Percentiles rank a stretch among this genome's conserved stretches.
These are phyloP conservation scores for Urophycis tenuis DNA, from an alignment of 2,797 vertebrate genomes.

Conservation along the genomic window DNA sequence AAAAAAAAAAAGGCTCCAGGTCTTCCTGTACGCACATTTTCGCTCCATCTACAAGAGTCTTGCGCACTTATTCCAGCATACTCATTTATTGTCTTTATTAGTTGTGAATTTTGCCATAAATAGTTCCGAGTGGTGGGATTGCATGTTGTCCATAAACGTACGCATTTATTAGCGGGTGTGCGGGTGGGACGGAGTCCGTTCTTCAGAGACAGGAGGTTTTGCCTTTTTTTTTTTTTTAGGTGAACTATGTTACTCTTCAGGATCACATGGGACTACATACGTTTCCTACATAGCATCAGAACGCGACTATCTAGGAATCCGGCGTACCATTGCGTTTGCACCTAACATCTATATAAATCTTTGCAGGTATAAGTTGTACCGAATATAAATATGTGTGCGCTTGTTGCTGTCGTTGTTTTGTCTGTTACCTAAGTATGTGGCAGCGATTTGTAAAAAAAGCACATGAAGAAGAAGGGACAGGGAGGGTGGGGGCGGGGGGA, in stretches of 20 bases:
- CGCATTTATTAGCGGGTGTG: conserved; percentile 22
- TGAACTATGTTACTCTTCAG: conserved; percentile 21
- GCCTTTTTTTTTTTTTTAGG: conserved; percentile 25
- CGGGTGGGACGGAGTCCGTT: background rate
- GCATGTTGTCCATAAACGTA: conserved; percentile 16
- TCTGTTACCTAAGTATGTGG: background rate
- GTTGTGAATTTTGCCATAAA: conserved; percentile 42
- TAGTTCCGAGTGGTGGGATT: conserved; percentile 17
- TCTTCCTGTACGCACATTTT: conserved; percentile 34
- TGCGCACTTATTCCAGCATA: conserved; percentile 47
- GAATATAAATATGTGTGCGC: conserved; percentile 44
- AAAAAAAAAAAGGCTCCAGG: conserved; percentile 44
- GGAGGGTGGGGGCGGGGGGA: conserved; percentile 14
- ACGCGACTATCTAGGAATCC: background rate
- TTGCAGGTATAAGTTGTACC: conserved; percentile 33
- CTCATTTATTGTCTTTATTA: conserved; percentile 37
- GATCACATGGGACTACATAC: background rate
- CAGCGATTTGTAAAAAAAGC: conserved; percentile 2
- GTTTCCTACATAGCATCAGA: conserved; percentile 9
- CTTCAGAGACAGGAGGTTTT: conserved; percentile 39
- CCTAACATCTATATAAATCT: conserved; percentile 4
- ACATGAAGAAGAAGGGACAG: conserved; percentile 31
- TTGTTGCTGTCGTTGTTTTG: conserved; percentile 11
- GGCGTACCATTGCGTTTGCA: conserved; percentile 27
- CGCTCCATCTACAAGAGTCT: conserved; percentile 43